Evolutionary conservation across 2,113 vertebrate genomes (phyloP).

Genomic region (Ciconia boyciana): DNA sequence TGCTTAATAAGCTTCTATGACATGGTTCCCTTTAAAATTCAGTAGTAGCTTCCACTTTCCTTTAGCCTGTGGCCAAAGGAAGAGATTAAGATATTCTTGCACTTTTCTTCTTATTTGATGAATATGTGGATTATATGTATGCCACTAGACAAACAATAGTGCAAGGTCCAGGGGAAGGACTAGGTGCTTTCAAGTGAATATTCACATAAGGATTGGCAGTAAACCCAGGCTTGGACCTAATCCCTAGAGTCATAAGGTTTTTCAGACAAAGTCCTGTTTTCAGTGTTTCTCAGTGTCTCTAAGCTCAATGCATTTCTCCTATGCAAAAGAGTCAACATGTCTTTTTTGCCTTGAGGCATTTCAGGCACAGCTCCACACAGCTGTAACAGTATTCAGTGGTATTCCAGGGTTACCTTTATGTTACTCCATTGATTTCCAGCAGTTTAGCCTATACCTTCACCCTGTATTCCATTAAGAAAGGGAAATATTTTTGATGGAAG

Average conservation of each 20-base stretch:
- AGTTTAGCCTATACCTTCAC: not conserved
- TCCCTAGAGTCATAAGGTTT: not conserved
- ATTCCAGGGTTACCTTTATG: not conserved
- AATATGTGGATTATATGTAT: not conserved
- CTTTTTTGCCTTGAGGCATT: not conserved
- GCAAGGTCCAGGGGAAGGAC: not conserved
- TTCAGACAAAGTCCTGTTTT: not conserved
- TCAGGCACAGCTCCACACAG: not conserved
- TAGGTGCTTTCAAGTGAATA: not conserved
- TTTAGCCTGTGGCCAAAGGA: not conserved
- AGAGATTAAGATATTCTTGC: not conserved
- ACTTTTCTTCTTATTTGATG: not conserved
- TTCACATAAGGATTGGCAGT: not conserved
- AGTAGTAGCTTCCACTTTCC: not conserved
- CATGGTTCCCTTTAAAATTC: not conserved
- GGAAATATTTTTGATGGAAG: not conserved
- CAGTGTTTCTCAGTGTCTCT: not conserved
- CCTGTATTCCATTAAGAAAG: not conserved
- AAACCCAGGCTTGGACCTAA: not conserved
- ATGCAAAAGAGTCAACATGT: not conserved
- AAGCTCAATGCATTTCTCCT: not conserved
- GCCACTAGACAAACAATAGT: not conserved
- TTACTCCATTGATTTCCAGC: not conserved
- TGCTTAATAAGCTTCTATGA: not conserved
- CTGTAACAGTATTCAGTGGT: not conserved